A percentile compares a stretch with the other conserved stretches of the same genome.
Conservation (phyloP, 2,113 vertebrate species). For the Passer montanus region DNA sequence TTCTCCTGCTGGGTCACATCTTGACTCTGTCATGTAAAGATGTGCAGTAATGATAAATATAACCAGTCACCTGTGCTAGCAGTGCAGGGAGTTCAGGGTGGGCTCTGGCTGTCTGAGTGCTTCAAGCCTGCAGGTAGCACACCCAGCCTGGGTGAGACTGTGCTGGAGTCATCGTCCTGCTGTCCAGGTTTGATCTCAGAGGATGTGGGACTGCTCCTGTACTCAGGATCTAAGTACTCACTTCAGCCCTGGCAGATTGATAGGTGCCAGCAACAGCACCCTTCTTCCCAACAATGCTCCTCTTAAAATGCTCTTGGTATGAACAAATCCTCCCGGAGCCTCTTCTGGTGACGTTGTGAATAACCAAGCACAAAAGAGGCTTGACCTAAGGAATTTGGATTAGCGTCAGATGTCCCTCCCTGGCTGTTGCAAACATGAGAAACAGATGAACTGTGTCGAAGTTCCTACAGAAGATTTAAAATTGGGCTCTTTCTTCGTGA, state of each 20-base stretch:
- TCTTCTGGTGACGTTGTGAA: background rate
- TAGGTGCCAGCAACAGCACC: background rate
- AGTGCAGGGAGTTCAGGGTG: background rate
- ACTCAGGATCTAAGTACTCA: background rate
- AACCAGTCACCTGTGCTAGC: background rate
- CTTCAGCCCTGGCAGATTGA: background rate
- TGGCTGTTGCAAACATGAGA: background rate
- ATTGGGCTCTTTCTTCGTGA: conserved; percentile 7
- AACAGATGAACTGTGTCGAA: background rate
- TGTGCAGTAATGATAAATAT: background rate
- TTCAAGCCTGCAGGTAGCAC: background rate
- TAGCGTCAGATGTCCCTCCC: background rate
- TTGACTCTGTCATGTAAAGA: background rate
- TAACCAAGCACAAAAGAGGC: background rate
- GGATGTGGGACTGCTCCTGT: background rate
- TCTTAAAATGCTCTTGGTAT: background rate
- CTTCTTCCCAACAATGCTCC: background rate
- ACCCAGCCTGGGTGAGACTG: background rate
- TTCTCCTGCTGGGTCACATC: background rate
- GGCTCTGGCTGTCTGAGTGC: background rate
- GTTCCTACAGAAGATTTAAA: conserved; percentile 27
- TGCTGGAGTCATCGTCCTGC: background rate
- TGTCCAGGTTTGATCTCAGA: background rate
- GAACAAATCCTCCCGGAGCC: background rate
- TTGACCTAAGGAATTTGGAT: background rate